Evolutionary conservation across 2,797 vertebrate species (phyloP).

Genomic region (Semotilus atromaculatus): DNA sequence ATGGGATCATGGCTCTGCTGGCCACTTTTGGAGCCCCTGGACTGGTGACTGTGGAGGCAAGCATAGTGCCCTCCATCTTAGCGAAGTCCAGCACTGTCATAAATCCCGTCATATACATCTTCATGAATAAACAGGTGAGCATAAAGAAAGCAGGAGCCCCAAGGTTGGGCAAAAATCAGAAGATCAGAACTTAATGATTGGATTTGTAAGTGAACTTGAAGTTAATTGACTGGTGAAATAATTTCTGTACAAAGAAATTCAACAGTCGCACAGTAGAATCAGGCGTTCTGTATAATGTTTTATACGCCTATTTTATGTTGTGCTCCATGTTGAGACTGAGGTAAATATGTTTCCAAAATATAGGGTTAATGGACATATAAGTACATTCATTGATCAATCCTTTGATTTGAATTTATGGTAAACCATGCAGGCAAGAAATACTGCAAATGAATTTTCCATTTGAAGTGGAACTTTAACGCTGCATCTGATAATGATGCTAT

Average conservation of each 20-base stretch:
- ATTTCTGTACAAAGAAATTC: background rate
- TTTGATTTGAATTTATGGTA: too few relatives aligned
- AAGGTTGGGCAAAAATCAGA: background rate
- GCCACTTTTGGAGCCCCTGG: conserved; percentile 78
- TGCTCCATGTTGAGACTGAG: background rate
- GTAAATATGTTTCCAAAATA: background rate
- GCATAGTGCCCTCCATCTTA: conserved; percentile 80
- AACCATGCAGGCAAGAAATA: background rate
- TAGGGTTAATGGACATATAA: too few relatives aligned
- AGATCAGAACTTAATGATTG: background rate
- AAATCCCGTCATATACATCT: conserved; percentile 84
- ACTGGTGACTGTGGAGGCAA: conserved; percentile 75
- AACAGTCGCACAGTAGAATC: background rate
- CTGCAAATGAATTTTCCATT: background rate
- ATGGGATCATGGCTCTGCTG: conserved; percentile 78
- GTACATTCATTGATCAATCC: too few relatives aligned
- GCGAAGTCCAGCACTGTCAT: conserved; percentile 84
- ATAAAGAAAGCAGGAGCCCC: background rate
- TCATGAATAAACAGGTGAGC: conserved; percentile 86
- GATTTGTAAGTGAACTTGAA: background rate
- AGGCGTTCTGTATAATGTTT: background rate
- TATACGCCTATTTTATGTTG: background rate
- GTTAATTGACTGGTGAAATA: background rate
- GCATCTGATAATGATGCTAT: background rate
- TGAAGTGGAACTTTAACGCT: background rate